phyloP scores from a whole-genome alignment of 1,140 invertebrate species.

The Trichonephila clavata region DNA sequence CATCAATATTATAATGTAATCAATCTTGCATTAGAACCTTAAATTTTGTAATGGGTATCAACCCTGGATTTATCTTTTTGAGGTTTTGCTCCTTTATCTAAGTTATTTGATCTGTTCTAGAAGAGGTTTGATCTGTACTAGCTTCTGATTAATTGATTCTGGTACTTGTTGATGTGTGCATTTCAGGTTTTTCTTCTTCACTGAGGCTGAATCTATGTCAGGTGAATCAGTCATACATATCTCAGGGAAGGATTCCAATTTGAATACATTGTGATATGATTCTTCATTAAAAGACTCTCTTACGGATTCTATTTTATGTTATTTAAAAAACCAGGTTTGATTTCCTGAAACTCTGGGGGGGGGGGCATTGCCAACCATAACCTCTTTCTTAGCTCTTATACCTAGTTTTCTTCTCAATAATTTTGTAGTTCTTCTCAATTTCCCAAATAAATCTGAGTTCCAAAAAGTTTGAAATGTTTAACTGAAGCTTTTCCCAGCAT shows the following conservation, averaged over 20 bases:
- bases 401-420: background rate
- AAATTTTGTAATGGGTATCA: background rate
- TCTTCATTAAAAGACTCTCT: background rate
- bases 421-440: too few relatives aligned
- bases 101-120: background rate
- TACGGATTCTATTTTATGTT: slow-evolving; percentile 19
- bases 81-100: background rate
- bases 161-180: background rate
- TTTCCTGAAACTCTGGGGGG: background rate
- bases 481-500: background rate
- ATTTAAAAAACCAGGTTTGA: background rate
- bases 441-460: background rate
- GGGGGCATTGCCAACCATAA: slow-evolving; percentile 46
- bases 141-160: background rate
- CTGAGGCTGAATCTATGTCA: background rate
- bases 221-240: background rate
- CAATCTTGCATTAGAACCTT: background rate
- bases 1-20: background rate
- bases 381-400: background rate
- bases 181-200: background rate
- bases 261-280: background rate
- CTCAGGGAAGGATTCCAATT: background rate
- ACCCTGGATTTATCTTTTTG: background rate
- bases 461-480: background rate
- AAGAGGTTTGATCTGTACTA: background rate